Evolutionary conservation across 2,797 vertebrate species (phyloP), one percentile per base, ranked within the genome.

Genomic region (Nannoperca obscura): DNA sequence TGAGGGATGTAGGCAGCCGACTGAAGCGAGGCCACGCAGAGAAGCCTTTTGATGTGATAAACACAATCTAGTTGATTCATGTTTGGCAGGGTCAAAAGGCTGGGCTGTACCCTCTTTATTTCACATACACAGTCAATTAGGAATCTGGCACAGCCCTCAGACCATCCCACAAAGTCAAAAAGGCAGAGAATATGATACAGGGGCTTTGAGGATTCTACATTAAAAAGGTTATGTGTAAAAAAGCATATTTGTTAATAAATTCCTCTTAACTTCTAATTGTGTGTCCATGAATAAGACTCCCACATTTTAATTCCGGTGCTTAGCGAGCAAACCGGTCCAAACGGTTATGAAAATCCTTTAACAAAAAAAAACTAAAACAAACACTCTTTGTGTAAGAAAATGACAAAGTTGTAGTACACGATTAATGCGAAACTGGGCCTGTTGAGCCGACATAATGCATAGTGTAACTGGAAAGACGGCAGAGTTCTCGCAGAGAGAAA

Each of bases 31-130:
- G 73, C 83, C 74, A 53, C 13, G 65, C 74, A 68, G 68, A 76
- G 69, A 71, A 27, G 49, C 17, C 72, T 69, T 84, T 86, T 89
- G 84, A 85, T 75, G 74, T 61, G 70, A 89, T 73, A 57, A 81
- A 79, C 69, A 78, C 66, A 40, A 70, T 78, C 49, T 47, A 78
- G 62, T 67, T n/a, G n/a, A 85, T 81, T 83, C 54, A 71, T 80
- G 75, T 71, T 84, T 58, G 63, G 66, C 50, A 4, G 47, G 80
- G 87, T 86, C 80, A 86, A 80, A 84, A 83, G 70, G 54, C 59
- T 65, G 69, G 64, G 52, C 15, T 73, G 49, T 58, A 68, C 69
- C 20, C 52, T 47, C 15, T 46, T 38, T 83, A 55, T 3, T 44
- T 78, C 81, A 66, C 40, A 60, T 1, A 78, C 34, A 24, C 47